These are phyloP conservation scores for Drosophila baimaii DNA, from an alignment of 1,140 invertebrate genomes.

Conservation along the genomic window DNA sequence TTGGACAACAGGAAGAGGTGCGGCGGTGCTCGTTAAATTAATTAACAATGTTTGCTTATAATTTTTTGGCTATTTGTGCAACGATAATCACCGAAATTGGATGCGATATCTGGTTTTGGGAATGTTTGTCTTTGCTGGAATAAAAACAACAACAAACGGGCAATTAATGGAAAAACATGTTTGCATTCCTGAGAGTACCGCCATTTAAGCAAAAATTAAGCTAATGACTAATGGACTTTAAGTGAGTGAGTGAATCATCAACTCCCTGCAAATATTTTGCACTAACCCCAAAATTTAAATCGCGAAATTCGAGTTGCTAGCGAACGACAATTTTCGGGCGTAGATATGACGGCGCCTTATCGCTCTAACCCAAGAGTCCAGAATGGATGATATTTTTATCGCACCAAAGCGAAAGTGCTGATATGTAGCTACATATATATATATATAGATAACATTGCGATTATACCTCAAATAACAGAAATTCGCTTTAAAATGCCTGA, in stretches of 20 bases:
- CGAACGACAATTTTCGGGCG: background rate
- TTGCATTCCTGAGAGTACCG: constrained; percentile 19
- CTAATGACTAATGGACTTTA: constrained; percentile 31
- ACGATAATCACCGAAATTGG: constrained; percentile 33
- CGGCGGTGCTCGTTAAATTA: constrained; percentile 59
- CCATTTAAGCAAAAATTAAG: constrained; percentile 27
- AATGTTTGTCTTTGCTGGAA: constrained; percentile 1
- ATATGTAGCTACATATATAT: constrained; percentile 26
- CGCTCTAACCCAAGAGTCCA: constrained; percentile 24
- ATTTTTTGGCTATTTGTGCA: constrained; percentile 29
- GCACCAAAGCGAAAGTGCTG: constrained; percentile 55
- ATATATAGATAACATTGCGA: constrained; percentile 20
- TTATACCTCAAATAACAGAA: constrained; percentile 10
- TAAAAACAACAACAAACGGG: constrained; percentile 9
- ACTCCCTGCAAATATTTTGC: constrained; percentile 8
- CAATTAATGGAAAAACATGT: constrained; percentile 29
- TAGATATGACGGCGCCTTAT: constrained; percentile 48
- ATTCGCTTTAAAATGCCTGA: constrained; percentile 5
- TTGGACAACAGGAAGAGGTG: constrained; percentile 63
- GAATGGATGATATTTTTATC: constrained; percentile 51
- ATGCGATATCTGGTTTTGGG: constrained; percentile 36
- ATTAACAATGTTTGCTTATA: constrained; percentile 55
- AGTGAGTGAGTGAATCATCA: constrained; percentile 17
- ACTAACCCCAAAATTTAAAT: constrained; percentile 24
- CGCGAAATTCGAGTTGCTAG: constrained; percentile 23